Percentiles rank a stretch among this genome's conserved stretches.
phyloP scores from a whole-genome alignment of 1,140 invertebrate genomes.

The Polyergus mexicanus region DNA sequence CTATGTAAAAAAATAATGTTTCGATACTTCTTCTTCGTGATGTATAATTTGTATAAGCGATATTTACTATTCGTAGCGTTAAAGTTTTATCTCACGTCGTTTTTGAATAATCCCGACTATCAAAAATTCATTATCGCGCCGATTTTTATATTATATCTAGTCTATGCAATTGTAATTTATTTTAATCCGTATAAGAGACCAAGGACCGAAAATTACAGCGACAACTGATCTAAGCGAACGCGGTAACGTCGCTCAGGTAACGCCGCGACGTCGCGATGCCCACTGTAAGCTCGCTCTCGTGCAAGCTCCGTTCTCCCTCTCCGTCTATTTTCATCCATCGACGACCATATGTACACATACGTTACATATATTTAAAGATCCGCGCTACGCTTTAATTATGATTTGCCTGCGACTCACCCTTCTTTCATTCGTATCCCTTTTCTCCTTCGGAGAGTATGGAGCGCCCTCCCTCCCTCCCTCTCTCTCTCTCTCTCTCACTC shows the following conservation, averaged over 20 bases:
- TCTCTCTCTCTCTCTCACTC: background rate
- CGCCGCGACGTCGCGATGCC: constrained; percentile 66
- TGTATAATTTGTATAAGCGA: background rate
- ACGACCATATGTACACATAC: constrained; percentile 22
- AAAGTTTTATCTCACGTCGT: constrained; percentile 16
- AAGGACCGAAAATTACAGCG: constrained; percentile 27
- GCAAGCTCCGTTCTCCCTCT: constrained; percentile 65
- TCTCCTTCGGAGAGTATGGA: background rate
- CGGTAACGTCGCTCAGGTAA: constrained; percentile 49
- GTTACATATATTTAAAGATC: constrained; percentile 73
- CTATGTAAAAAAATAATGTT: background rate
- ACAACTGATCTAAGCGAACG: constrained; percentile 73
- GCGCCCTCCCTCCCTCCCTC: background rate
- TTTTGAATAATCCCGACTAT: background rate
- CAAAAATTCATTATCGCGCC: background rate
- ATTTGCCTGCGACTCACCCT: constrained; percentile 39
- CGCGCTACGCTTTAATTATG: constrained; percentile 72
- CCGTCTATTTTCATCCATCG: constrained; percentile 63
- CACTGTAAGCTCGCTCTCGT: constrained; percentile 68
- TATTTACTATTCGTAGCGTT: background rate
- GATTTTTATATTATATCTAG: background rate
- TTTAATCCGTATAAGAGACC: background rate
- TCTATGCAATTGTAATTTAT: background rate
- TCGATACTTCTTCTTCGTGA: background rate
- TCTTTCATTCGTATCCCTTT: background rate